phyloP scores from a whole-genome alignment of 2,888 invertebrate genomes.

The Dexiosoma caninum region DNA sequence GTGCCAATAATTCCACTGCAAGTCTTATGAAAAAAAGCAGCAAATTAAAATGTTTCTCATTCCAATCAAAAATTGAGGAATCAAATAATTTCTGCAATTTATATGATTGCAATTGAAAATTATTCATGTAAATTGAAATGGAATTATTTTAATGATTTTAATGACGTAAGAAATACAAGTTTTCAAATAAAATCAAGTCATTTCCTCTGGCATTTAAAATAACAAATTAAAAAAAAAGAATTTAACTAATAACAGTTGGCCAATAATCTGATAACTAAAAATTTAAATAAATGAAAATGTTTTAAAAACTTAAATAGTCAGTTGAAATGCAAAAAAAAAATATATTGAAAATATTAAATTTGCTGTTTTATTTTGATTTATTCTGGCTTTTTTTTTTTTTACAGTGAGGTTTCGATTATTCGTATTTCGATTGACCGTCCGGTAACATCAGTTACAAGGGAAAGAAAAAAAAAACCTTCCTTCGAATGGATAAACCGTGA shows the following conservation, averaged over 20 bases:
- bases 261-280: slow-evolving; percentile 12
- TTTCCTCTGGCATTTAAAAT: background rate
- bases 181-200: background rate
- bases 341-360: too few relatives aligned
- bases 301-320: background rate
- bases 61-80: background rate
- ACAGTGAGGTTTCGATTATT: too few relatives aligned
- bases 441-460: too few relatives aligned
- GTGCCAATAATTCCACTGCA: background rate
- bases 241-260: background rate
- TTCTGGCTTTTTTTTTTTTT: too few relatives aligned
- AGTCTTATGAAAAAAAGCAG: background rate
- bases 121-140: background rate
- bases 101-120: slow-evolving; percentile 2
- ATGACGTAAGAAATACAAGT: slow-evolving; percentile 6
- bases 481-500: too few relatives aligned
- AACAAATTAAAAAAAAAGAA: background rate
- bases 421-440: too few relatives aligned
- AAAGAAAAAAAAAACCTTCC: too few relatives aligned
- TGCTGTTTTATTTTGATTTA: background rate
- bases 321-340: too few relatives aligned
- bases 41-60: too few relatives aligned
- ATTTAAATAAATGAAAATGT: background rate
- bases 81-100: background rate
- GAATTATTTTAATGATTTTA: background rate